Evolutionary conservation across 2,888 invertebrate genomes (phyloP).

Genomic region (Drosophila flavopinicola): DNA sequence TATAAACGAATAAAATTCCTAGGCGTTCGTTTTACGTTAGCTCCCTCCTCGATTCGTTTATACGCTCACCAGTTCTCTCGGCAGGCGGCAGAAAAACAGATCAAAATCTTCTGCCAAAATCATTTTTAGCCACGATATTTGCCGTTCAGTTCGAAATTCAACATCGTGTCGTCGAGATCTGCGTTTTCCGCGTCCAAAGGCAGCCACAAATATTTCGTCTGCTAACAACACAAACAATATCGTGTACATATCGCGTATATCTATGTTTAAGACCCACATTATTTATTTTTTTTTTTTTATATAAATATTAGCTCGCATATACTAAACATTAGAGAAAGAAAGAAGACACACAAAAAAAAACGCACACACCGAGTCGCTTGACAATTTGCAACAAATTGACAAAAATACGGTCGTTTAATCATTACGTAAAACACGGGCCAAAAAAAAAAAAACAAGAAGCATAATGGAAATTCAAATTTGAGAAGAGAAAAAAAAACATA

Average conservation of each 20-base stretch:
- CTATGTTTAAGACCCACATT: constrained; percentile 38
- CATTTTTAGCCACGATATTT: constrained; percentile 67
- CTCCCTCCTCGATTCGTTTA: constrained; percentile 8
- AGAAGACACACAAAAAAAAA: constrained; percentile 31
- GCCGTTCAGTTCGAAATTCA: constrained; percentile 73
- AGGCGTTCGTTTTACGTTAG: constrained; percentile 23
- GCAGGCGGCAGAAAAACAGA: constrained; percentile 35
- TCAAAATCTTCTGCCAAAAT: constrained; percentile 61
- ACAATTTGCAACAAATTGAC: constrained; percentile 75
- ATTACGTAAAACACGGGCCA: constrained; percentile 69
- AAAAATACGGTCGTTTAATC: constrained; percentile 72
- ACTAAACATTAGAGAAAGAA: constrained; percentile 38
- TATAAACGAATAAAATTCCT: constrained; percentile 68
- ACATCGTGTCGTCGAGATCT: constrained; percentile 67
- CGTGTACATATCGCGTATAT: constrained; percentile 55
- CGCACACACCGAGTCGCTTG: constrained; percentile 37
- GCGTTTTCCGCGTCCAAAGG: constrained; percentile 39
- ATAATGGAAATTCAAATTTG: constrained; percentile 10
- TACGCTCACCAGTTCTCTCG: constrained; percentile 47
- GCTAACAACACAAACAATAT: constrained; percentile 44
- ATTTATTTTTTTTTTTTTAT: constrained; percentile 44
- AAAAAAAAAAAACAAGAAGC: constrained; percentile 18
- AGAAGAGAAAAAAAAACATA: constrained; percentile 20
- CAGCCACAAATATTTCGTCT: constrained; percentile 38
- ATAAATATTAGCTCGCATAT: constrained; percentile 70